Base-by-base conservation (phyloP, 2,113 vertebrate species). In the Ondatra zibethicus region DNA sequence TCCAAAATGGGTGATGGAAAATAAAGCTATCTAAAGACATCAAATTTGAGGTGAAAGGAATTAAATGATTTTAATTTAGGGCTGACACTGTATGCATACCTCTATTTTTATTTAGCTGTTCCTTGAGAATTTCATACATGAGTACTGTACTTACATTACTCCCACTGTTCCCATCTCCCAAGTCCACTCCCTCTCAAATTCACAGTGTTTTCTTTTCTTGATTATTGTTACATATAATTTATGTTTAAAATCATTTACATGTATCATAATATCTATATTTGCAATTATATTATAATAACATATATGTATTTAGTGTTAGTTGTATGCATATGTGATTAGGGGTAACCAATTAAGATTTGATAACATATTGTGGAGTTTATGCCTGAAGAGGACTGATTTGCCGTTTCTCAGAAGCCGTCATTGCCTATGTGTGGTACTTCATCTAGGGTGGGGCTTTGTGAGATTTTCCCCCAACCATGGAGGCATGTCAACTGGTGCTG, bases 381-480 rank as follows among this genome's bases (percentile, higher is more conserved):
- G 23, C 12, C n/a, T n/a, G 78, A n/a, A 80, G 31, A 36, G 61
- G 23, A 39, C 3, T 61, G 36, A 45, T 29, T 84, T 23, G 9
- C 13, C 27, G 23, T 63, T 39, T 29, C 81, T 63, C 55, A 63
- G 55, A 63, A 39, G 23, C 23, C n/a, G 42, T 63, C n/a, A 29
- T 45, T 63, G 13, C 58, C 27, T n/a, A 4, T 73, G 45, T 31
- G 4, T 73, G 45, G 42, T 78, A 84, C 1, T 61, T 61, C n/a
- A 61, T 8, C 7, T 29, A 63, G 13, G 33, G 1, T 5, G 0
- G 3, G 7, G 0, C 7, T 10, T 65, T 42, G 25, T 84, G 25
- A 84, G 3, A 29, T 17, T 42, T 63, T 63, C 58, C 81, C 13
- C 25, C 16, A 29, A 42, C 13, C 7, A 0, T 45, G n/a, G 21